phyloP scores from a whole-genome alignment of 1,140 invertebrate species.

The Habropoda laboriosa region DNA sequence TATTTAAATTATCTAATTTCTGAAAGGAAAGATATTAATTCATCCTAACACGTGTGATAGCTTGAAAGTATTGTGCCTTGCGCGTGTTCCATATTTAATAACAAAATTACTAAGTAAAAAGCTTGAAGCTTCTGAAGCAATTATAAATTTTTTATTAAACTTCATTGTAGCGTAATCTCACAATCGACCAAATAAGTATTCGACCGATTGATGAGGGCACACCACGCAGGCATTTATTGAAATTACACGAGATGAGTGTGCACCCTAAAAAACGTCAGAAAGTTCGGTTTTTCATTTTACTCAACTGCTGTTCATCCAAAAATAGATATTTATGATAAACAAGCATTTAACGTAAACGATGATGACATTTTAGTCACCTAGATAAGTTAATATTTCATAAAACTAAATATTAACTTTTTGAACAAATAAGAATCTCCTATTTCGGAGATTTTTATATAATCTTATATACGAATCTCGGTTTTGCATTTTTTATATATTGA shows the following conservation, averaged over 20 bases:
- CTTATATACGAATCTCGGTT: no score
- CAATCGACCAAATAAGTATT: constrained; percentile 77
- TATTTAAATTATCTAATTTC: constrained; percentile 64
- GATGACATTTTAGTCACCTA: constrained; percentile 20
- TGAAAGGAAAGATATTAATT: constrained; percentile 58
- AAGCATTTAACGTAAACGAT: constrained; percentile 16
- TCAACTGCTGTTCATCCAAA: constrained; percentile 73
- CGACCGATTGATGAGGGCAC: constrained; percentile 72
- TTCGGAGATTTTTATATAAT: no score
- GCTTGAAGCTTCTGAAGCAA: constrained; percentile 60
- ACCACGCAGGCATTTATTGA: constrained; percentile 65
- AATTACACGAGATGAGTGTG: constrained; percentile 68
- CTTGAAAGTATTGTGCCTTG: constrained; percentile 79
- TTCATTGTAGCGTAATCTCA: constrained; percentile 79
- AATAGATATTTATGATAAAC: constrained; percentile 64
- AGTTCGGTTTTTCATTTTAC: constrained; percentile 70
- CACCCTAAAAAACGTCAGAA: constrained; percentile 70
- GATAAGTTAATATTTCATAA: constrained; percentile 45
- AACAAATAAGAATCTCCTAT: constrained; percentile 21
- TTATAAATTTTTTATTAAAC: constrained; percentile 69
- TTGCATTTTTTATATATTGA: constrained; percentile 27
- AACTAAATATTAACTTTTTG: constrained; percentile 9
- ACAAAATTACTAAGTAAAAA: constrained; percentile 65
- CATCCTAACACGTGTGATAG: constrained; percentile 73
- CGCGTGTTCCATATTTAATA: constrained; percentile 75